Evolutionary conservation across 2,113 vertebrate genomes (phyloP).

Genomic region (Apistogramma diplotaenia): DNA sequence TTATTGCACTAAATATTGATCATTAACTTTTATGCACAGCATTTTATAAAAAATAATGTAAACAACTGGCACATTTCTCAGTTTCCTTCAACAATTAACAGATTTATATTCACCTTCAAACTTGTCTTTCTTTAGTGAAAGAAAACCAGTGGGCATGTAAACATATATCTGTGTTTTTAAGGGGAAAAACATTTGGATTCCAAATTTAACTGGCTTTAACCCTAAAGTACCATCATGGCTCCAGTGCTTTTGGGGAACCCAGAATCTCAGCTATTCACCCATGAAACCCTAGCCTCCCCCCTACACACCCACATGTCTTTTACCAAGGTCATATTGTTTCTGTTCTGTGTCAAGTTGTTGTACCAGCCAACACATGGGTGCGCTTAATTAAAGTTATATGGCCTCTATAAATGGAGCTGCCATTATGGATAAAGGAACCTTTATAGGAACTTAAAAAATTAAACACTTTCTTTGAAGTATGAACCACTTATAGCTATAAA

Average conservation of each 20-base stretch:
- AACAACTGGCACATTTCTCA: neutral
- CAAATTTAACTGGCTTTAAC: conserved; percentile 37
- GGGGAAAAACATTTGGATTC: conserved; percentile 17
- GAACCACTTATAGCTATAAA: conserved; percentile 56
- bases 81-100: neutral
- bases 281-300: conserved; percentile 38
- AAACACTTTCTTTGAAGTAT: conserved; percentile 77
- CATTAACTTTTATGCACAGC: too few relatives aligned
- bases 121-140: neutral
- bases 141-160: neutral
- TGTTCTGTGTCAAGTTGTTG: conserved; percentile 58
- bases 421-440: conserved; percentile 71
- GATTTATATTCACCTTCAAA: neutral
- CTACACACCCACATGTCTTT: conserved; percentile 36
- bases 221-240: conserved; percentile 9
- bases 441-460: conserved; percentile 75
- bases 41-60: neutral
- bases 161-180: neutral
- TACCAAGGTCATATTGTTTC: conserved; percentile 51
- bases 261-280: conserved; percentile 18
- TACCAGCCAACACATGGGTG: conserved; percentile 72
- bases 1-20: too few relatives aligned
- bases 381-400: conserved; percentile 79
- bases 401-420: conserved; percentile 72
- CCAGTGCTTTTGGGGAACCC: conserved; percentile 17